A percentile compares a stretch with the other conserved stretches of the same genome.
Conservation (phyloP, 2,797 vertebrate species). For the Micropoecilia bifurca region DNA sequence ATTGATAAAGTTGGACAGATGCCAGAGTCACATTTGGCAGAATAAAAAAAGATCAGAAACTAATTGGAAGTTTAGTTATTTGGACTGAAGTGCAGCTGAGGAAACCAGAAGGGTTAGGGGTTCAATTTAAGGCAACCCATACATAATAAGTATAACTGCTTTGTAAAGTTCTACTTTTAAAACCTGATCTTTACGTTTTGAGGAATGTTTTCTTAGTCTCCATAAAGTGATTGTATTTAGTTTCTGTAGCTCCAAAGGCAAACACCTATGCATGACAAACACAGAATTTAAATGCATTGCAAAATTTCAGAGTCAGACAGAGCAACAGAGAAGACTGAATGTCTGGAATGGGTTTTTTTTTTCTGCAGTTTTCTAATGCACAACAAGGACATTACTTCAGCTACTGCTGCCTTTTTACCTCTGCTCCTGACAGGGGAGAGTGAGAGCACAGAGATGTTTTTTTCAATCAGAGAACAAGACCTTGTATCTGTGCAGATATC, state of each 20-base stretch:
- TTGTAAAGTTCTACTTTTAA: neutral
- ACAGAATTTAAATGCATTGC: neutral
- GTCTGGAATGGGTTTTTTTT: neutral
- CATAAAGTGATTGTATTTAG: neutral
- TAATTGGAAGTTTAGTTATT: neutral
- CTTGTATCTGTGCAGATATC: neutral
- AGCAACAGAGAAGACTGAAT: neutral
- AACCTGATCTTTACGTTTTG: neutral
- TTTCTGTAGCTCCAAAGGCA: neutral
- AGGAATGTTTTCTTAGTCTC: neutral
- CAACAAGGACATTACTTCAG: conserved; percentile 4
- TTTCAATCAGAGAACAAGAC: neutral
- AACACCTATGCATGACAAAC: too few species aligned
- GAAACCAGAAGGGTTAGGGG: neutral
- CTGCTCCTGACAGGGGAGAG: neutral
- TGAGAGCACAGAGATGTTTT: neutral
- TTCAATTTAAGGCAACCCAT: neutral
- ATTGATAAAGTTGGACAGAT: neutral
- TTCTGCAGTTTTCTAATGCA: neutral
- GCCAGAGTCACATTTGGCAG: neutral
- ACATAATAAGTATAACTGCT: neutral
- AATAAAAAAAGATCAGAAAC: neutral
- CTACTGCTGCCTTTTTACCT: neutral
- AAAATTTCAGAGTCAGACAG: neutral
- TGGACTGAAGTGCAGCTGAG: neutral